Base-by-base conservation (phyloP, 2,797 vertebrate genomes). In the Sandelia bainsii region DNA sequence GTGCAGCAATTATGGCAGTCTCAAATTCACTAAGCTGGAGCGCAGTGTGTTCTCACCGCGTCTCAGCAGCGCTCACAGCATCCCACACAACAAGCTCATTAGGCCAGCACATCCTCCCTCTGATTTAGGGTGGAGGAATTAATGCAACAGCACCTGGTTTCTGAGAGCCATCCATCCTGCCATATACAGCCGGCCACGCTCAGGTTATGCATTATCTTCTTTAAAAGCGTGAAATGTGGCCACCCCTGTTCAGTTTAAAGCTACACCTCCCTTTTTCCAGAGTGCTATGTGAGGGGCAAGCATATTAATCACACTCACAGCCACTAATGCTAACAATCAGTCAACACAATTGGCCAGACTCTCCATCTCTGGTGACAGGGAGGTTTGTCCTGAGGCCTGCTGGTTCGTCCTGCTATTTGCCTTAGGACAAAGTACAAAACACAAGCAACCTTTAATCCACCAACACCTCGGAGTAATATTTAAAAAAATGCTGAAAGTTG, bases 231-330 rank as follows among this genome's bases (percentile, higher is more conserved):
- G 87, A 87, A 91, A 89, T 80, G 72, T 84, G 87, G 91, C 94
- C 91, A 89, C 93, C 92, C 94, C 93, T 87, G 86, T 89, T 93
- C 73, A 57, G 71, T 87, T 94, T 95, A 87, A 92, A 92, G 91
- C 89, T 86, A 91, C 92, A 91, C 89, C 89, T 89, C 76, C 90
- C 87, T 82, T 85, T 86, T 93, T 90, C 90, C 89, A 93, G 91
- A 90, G 93, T 94, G 93, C 94, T 94, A 94, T 92, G 90, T 92
- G 93, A 93, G 92, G 89, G 94, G 89, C 89, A 91, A 90, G 89
- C 92, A 82, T 96, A 97, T 98, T 97, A 97, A 98, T 99, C 96
- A 97, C 94, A 95, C 93, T 97, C 96, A 97, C 91, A 89, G 94
- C 90, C 93, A 91, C 94, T 96, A 96, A 98, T 95, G 75, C 93